Percentiles rank a stretch among this genome's conserved stretches.
Conservation (phyloP, 2,113 vertebrate genomes). For the Podilymbus podiceps region DNA sequence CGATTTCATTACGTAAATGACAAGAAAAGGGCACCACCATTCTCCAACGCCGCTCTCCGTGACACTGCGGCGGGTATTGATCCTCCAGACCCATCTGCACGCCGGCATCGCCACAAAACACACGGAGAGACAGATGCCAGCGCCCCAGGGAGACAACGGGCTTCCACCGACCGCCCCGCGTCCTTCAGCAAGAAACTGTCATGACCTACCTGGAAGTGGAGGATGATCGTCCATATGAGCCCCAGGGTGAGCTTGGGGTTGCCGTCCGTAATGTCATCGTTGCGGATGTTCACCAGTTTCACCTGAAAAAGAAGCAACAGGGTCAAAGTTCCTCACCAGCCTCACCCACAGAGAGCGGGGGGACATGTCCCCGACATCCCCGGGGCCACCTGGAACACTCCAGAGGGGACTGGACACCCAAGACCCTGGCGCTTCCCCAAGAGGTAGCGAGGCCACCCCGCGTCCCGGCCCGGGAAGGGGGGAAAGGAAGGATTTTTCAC, state of each 20-base stretch:
- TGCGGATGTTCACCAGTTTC: slow-evolving; percentile 97
- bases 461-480: rapidly evolving
- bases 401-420: rapidly evolving
- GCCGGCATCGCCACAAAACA: rapidly evolving
- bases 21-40: not conserved
- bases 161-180: rapidly evolving
- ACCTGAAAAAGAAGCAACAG: slow-evolving; percentile 74
- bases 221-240: slow-evolving; percentile 98
- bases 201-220: slow-evolving; percentile 93
- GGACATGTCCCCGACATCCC: not conserved
- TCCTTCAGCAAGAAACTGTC: not conserved
- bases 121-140: rapidly evolving
- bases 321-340: not conserved
- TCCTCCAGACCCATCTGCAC: not conserved
- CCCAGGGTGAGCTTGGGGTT: slow-evolving; percentile 97
- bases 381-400: not conserved
- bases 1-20: not conserved
- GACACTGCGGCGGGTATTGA: not conserved
- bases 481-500: not conserved
- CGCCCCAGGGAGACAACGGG: rapidly evolving
- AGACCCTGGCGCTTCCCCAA: not conserved
- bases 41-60: not conserved
- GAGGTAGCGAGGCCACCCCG: not conserved
- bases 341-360: not conserved
- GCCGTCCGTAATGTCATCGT: slow-evolving; percentile 97